Evolutionary conservation across 2,797 vertebrate species (phyloP).

Genomic region (Pogonophryne albipinna): DNA sequence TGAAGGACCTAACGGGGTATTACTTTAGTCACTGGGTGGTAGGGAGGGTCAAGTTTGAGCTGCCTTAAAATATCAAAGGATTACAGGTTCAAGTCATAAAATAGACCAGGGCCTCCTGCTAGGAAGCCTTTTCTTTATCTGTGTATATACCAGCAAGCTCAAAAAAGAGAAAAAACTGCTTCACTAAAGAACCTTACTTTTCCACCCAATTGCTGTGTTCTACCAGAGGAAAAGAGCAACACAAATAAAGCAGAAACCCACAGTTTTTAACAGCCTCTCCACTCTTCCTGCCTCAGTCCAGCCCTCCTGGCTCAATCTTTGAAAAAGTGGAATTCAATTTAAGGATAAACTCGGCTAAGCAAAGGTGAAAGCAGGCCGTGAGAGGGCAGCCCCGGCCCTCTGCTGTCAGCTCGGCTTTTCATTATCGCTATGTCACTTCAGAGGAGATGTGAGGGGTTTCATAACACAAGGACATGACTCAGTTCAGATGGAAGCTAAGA

Average conservation of each 20-base stretch:
- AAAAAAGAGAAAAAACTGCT: background rate
- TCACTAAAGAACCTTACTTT: background rate
- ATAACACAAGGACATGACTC: constrained; percentile 52
- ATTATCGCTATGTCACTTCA: constrained; percentile 62
- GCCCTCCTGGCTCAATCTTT: constrained; percentile 30
- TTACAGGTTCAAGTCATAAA: constrained; percentile 55
- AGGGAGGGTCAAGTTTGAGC: constrained; percentile 54
- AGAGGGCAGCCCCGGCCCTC: constrained; percentile 43
- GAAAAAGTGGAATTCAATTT: constrained; percentile 45
- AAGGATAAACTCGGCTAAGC: constrained; percentile 37
- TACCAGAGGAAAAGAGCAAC: constrained; percentile 1
- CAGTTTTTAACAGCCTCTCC: constrained; percentile 23
- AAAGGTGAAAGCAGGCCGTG: constrained; percentile 46
- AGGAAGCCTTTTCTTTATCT: constrained; percentile 22
- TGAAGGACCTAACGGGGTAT: constrained; percentile 53
- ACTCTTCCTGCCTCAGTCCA: constrained; percentile 3
- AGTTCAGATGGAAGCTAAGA: constrained; percentile 42
- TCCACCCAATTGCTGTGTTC: background rate
- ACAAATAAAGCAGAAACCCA: constrained; percentile 15
- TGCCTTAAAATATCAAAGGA: constrained; percentile 62
- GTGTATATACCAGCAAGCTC: constrained; percentile 8
- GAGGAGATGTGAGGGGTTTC: constrained; percentile 58
- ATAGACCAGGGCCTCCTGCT: constrained; percentile 10
- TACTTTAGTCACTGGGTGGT: constrained; percentile 43
- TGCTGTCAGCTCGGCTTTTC: constrained; percentile 66